Evolutionary conservation across 2,888 invertebrate species (phyloP).

Genomic region (Drosophila niveifrons): DNA sequence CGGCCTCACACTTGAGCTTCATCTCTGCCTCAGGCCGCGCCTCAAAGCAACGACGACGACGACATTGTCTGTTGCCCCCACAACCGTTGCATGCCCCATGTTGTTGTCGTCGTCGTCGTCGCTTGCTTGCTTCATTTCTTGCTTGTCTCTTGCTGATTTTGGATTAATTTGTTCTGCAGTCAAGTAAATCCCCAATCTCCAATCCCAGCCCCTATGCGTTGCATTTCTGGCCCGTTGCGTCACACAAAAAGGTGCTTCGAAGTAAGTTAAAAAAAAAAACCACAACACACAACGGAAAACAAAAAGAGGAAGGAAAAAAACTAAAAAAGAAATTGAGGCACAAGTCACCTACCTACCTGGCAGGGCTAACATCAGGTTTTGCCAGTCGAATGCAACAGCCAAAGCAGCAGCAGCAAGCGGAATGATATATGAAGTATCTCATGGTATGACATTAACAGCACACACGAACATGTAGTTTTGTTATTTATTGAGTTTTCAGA

Average conservation of each 20-base stretch:
- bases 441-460: constrained; percentile 85
- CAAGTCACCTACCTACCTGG: constrained; percentile 73
- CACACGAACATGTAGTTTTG: constrained; percentile 84
- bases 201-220: constrained; percentile 54
- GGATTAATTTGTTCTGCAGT: constrained; percentile 83
- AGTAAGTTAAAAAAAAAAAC: neutral
- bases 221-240: constrained; percentile 70
- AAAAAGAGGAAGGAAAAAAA: constrained; percentile 30
- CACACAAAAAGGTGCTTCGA: constrained; percentile 58
- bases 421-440: constrained; percentile 85
- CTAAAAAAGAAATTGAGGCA: constrained; percentile 37
- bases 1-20: constrained; percentile 67
- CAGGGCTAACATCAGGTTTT: constrained; percentile 62
- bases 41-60: constrained; percentile 44
- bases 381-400: constrained; percentile 35
- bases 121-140: constrained; percentile 49
- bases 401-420: constrained; percentile 43
- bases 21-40: constrained; percentile 64
- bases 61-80: constrained; percentile 37
- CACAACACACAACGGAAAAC: constrained; percentile 24
- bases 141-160: constrained; percentile 82
- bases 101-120: constrained; percentile 35
- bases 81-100: constrained; percentile 37
- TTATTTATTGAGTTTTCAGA: constrained; percentile 84
- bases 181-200: constrained; percentile 73